phyloP scores from a whole-genome alignment of 2,888 invertebrate genomes.

The Tupiocoris notatus region DNA sequence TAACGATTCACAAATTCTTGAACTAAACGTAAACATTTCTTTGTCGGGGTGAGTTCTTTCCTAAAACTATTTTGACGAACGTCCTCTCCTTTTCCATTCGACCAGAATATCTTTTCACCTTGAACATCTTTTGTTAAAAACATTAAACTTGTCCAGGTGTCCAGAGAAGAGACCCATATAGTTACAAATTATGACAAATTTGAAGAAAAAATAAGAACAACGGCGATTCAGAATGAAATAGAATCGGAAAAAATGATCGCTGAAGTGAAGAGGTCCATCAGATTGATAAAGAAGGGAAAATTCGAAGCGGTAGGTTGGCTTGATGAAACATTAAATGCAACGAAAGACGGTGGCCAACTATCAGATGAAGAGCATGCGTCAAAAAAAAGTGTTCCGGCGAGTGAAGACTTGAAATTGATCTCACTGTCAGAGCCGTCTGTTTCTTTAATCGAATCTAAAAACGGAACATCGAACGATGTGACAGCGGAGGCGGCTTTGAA shows the following conservation, averaged over 20 bases:
- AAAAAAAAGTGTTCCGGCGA: not conserved
- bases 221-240: not conserved
- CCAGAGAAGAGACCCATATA: constrained; percentile 14
- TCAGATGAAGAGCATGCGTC: constrained; percentile 1
- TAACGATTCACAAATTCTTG: too few species aligned
- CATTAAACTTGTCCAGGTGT: constrained; percentile 10
- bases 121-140: too few species aligned
- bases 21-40: too few species aligned
- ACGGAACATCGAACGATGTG: not conserved
- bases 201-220: not conserved
- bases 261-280: constrained; percentile 15
- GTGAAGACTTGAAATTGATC: not conserved
- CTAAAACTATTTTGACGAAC: too few species aligned
- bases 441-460: not conserved
- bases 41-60: too few species aligned
- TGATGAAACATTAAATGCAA: not conserved
- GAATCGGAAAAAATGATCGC: constrained; percentile 1
- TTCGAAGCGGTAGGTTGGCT: constrained; percentile 17
- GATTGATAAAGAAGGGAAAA: constrained; percentile 21
- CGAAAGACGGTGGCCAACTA: not conserved
- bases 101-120: too few species aligned
- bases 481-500: not conserved
- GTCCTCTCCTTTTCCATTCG: too few species aligned
- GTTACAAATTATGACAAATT: not conserved
- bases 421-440: not conserved